Evolutionary conservation across 2,888 invertebrate species (phyloP).

Genomic region (Halictus ligatus): DNA sequence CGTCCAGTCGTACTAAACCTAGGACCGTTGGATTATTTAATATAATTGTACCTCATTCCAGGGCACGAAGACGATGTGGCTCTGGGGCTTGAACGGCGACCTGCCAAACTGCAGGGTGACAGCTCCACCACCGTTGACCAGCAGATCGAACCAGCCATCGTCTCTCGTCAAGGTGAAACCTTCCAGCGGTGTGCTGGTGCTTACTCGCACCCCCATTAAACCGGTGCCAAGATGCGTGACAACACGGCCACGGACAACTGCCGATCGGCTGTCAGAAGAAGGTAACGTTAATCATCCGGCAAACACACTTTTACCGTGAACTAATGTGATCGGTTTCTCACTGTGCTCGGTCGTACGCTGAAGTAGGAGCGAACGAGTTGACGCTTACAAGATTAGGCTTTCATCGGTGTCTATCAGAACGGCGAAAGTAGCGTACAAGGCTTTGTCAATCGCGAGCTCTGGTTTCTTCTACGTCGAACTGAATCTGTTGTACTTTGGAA

Average conservation of each 20-base stretch:
- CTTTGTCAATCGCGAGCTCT: no score
- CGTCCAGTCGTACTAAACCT: neutral
- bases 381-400: neutral
- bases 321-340: conserved; percentile 60
- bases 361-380: neutral
- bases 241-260: conserved; percentile 98
- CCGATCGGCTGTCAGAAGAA: conserved; percentile 92
- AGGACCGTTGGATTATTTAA: neutral
- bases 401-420: neutral
- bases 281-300: conserved; percentile 61
- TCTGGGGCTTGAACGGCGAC: conserved; percentile 94
- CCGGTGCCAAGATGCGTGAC: conserved; percentile 96
- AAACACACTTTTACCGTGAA: conserved; percentile 33
- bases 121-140: conserved; percentile 99
- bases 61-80: conserved; percentile 95
- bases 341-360: conserved; percentile 67
- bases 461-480: neutral
- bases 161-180: conserved; percentile 97
- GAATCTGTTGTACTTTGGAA: neutral
- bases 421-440: neutral
- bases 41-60: conserved; percentile 93
- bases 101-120: conserved; percentile 97
- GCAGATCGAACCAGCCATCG: conserved; percentile 98
- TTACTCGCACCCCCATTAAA: conserved; percentile 97
- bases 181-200: conserved; percentile 96